phyloP scores from a whole-genome alignment of 92 coral and sea anemone species.

The Pocillopora grandis region DNA sequence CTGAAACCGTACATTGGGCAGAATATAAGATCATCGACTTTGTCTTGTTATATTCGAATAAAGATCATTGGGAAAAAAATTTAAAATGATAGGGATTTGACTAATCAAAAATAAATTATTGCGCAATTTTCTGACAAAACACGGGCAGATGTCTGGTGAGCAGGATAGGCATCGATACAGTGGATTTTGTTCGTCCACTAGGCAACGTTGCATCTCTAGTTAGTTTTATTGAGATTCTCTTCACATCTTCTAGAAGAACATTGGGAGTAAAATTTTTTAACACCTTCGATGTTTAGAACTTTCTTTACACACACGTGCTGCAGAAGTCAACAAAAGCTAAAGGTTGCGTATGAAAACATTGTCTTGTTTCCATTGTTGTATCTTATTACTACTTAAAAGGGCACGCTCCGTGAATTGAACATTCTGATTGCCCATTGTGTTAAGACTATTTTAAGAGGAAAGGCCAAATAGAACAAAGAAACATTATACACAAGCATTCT shows the following conservation, averaged over 20 bases:
- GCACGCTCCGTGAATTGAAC: background rate
- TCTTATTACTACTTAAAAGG: background rate
- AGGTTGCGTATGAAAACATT: background rate
- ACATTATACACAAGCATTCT: too few species aligned
- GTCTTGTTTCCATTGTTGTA: background rate
- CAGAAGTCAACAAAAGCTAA: background rate
- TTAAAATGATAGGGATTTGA: background rate
- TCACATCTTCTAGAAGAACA: background rate
- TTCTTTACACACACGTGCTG: constrained; percentile 25
- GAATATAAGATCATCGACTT: too few species aligned
- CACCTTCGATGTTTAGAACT: constrained; percentile 5
- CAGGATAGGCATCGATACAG: background rate
- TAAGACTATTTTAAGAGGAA: background rate
- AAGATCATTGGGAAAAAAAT: background rate
- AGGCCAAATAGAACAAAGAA: background rate
- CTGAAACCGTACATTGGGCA: too few species aligned
- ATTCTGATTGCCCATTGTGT: constrained; percentile 10
- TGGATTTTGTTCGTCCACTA: background rate
- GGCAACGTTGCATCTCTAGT: background rate
- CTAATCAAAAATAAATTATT: background rate
- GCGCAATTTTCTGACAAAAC: background rate
- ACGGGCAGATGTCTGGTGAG: background rate
- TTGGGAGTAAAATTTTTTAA: background rate
- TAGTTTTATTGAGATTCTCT: background rate
- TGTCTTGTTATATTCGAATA: too few species aligned